phyloP scores from a whole-genome alignment of 2,888 invertebrate genomes.

The Rhaphigaster nebulosa region DNA sequence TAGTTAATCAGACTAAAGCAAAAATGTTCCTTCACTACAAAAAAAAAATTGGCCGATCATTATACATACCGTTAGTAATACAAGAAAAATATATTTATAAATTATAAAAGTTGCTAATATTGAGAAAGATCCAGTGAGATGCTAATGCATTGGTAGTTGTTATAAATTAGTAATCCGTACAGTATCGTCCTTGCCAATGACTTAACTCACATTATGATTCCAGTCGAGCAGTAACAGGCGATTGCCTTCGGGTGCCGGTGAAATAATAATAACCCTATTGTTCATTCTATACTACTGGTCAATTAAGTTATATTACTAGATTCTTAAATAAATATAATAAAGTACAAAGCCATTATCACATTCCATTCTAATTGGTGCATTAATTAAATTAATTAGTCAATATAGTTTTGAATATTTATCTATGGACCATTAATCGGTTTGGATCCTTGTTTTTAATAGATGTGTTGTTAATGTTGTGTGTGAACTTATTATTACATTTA shows the following conservation, averaged over 20 bases:
- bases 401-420: not conserved
- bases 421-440: not conserved
- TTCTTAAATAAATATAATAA: not conserved
- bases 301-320: not conserved
- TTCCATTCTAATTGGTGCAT: not conserved
- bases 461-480: not conserved
- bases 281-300: not conserved
- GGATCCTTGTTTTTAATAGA: not conserved
- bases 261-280: not conserved
- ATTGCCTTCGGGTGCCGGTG: not conserved
- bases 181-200: not conserved
- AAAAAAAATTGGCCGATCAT: too few relatives aligned
- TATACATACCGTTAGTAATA: too few relatives aligned
- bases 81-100: too few relatives aligned
- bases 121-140: not conserved
- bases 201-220: not conserved
- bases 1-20: too few relatives aligned
- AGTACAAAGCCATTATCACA: not conserved
- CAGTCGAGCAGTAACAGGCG: not conserved
- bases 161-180: not conserved
- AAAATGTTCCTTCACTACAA: too few relatives aligned
- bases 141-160: not conserved
- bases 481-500: not conserved
- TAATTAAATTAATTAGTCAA: not conserved
- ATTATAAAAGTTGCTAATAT: not conserved